Conservation (phyloP, 2,113 vertebrate species). For the Nettapus auritus region DNA sequence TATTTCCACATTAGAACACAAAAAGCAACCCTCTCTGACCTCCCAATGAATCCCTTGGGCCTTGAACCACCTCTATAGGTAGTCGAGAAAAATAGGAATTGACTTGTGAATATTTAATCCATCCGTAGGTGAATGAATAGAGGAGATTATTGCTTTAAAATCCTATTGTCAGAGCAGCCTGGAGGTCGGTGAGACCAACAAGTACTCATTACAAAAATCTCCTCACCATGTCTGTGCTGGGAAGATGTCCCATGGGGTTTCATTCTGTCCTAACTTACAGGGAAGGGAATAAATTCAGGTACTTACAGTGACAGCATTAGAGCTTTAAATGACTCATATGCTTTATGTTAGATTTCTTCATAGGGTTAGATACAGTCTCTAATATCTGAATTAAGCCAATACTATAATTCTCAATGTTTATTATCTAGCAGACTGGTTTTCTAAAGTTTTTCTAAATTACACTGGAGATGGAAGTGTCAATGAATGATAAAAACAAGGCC, state of each 20-base stretch:
- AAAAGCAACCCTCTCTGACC: too few relatives aligned
- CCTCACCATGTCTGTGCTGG: background rate
- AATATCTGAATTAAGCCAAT: background rate
- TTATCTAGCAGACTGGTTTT: background rate
- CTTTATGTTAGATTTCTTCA: background rate
- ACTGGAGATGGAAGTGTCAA: background rate
- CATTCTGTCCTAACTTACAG: background rate
- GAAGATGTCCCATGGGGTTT: background rate
- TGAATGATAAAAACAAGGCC: background rate
- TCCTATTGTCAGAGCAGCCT: background rate
- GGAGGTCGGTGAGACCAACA: background rate
- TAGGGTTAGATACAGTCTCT: background rate
- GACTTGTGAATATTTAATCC: background rate
- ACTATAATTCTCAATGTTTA: background rate
- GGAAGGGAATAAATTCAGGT: background rate
- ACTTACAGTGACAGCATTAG: background rate
- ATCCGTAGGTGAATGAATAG: background rate
- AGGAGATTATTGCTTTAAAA: background rate
- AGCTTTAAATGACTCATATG: background rate
- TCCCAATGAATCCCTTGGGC: accelerated
- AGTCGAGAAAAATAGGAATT: background rate
- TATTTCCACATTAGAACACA: accelerated
- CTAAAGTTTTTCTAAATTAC: background rate
- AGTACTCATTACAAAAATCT: accelerated
- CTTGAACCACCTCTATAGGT: background rate